Percentiles rank a stretch among this genome's conserved stretches.
phyloP scores from a whole-genome alignment of 2,888 invertebrate genomes.

The Mimachlamys varia region DNA sequence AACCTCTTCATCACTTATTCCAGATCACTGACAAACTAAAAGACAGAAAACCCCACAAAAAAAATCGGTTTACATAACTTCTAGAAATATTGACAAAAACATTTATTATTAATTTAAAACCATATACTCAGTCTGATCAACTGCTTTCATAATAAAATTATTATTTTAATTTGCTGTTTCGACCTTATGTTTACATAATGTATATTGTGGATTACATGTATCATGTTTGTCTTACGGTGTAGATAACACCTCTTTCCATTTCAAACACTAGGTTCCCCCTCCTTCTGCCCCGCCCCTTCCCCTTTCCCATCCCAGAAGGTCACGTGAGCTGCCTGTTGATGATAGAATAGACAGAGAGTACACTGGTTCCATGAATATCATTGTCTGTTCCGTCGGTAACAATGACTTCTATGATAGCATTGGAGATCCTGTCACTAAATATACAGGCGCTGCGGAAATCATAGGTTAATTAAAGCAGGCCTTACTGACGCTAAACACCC shows the following conservation, averaged over 20 bases:
- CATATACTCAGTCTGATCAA: too few species aligned
- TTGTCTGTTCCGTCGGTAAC: neutral
- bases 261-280: too few species aligned
- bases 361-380: slow-evolving; percentile 9
- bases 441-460: neutral
- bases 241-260: neutral
- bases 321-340: neutral
- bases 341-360: neutral
- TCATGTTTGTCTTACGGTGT: neutral
- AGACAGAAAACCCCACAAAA: too few species aligned
- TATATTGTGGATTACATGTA: too few species aligned
- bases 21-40: too few species aligned
- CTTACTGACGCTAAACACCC: neutral
- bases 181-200: too few species aligned
- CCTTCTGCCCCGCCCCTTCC: neutral
- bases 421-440: slow-evolving; percentile 3
- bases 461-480: neutral
- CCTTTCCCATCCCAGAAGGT: neutral
- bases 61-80: too few species aligned
- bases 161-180: too few species aligned
- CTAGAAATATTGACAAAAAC: too few species aligned
- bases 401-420: neutral
- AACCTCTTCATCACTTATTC: too few species aligned
- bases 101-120: too few species aligned
- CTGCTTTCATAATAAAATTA: too few species aligned